Conservation (phyloP, 2,888 invertebrate species). For the Lymantria monacha region DNA sequence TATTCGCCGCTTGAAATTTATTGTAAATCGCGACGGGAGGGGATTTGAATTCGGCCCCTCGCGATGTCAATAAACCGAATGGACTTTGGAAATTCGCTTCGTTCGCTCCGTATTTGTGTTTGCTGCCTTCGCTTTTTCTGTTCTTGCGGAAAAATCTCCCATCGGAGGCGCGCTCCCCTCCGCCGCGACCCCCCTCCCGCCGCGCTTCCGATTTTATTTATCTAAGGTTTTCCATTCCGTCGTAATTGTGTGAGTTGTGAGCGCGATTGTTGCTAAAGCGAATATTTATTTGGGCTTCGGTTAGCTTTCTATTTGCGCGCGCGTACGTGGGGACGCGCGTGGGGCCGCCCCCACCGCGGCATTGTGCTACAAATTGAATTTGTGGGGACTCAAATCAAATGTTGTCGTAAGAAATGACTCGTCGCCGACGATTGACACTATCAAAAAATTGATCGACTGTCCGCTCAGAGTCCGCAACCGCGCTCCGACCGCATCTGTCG, state of each 20-base stretch:
- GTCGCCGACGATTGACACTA: conserved; percentile 71
- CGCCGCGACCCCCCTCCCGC: conserved; percentile 22
- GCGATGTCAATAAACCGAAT: conserved; percentile 76
- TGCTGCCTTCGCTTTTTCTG: conserved; percentile 70
- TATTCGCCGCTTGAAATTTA: conserved; percentile 78
- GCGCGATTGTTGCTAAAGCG: conserved; percentile 77
- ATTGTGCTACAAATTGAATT: conserved; percentile 77
- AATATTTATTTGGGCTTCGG: conserved; percentile 78
- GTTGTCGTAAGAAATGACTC: conserved; percentile 74
- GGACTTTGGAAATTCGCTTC: conserved; percentile 77
- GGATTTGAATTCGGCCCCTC: conserved; percentile 64
- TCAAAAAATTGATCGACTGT: conserved; percentile 75
- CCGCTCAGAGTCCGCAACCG: conserved; percentile 2
- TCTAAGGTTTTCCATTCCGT: conserved; percentile 77
- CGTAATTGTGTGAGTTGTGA: conserved; percentile 79
- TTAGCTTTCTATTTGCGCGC: conserved; percentile 63
- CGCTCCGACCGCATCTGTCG: background rate
- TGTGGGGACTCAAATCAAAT: conserved; percentile 71
- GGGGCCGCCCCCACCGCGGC: conserved; percentile 32
- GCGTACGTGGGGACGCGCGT: conserved; percentile 6
- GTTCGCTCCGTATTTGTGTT: conserved; percentile 74
- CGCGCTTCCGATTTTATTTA: conserved; percentile 77
- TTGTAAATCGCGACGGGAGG: conserved; percentile 74
- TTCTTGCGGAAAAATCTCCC: conserved; percentile 52
- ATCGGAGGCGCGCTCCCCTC: conserved; percentile 12